Percentiles rank a stretch among this genome's conserved stretches.
Conservation (phyloP, 1,140 invertebrate species). For the Bombus breviceps region DNA sequence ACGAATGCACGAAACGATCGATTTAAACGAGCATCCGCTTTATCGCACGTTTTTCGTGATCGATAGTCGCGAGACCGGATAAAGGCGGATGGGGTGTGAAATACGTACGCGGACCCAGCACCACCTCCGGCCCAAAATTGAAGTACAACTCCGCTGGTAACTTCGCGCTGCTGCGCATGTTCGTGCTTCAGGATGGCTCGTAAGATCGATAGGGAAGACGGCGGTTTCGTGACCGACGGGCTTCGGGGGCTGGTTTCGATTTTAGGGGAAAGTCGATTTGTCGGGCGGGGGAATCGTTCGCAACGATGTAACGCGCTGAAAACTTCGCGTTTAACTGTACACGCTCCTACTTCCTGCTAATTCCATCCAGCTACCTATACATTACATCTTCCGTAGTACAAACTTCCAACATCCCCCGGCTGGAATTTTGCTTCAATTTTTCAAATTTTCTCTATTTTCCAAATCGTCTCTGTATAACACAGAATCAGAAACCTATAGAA, state of each 20-base stretch:
- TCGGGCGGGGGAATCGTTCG: neutral
- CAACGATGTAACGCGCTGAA: neutral
- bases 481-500: too few species aligned
- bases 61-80: neutral
- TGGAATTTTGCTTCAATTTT: rapidly evolving
- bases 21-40: neutral
- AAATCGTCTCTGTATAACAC: neutral
- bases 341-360: neutral
- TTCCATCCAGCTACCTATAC: neutral
- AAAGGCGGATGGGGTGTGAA: too few species aligned
- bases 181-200: conserved; percentile 52
- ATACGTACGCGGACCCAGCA: conserved; percentile 17
- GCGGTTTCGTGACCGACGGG: conserved; percentile 38
- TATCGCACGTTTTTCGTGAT: neutral
- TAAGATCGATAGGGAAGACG: conserved; percentile 63
- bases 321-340: neutral
- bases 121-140: conserved; percentile 54
- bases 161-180: conserved; percentile 60
- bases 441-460: neutral
- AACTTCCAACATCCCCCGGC: neutral
- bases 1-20: neutral
- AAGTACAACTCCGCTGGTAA: conserved; percentile 30
- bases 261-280: conserved; percentile 48
- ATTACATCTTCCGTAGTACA: rapidly evolving
- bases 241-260: conserved; percentile 36